Evolutionary conservation across 2,888 invertebrate genomes (phyloP).

Genomic region (Andrena bucephala): DNA sequence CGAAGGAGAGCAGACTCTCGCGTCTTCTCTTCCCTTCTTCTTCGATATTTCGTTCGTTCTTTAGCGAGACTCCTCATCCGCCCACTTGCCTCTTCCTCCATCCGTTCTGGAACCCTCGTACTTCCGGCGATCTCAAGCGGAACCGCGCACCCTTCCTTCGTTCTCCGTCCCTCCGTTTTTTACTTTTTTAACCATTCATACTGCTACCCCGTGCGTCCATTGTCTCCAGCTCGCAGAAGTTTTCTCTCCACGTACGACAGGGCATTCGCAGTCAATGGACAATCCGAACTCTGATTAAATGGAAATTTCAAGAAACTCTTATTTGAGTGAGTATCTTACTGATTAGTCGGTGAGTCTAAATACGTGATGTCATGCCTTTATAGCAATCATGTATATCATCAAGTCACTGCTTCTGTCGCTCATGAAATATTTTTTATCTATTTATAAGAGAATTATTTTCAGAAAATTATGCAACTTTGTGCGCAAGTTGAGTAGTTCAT

Average conservation of each 20-base stretch:
- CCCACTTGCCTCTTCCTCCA: conserved; percentile 52
- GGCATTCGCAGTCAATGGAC: too few species aligned
- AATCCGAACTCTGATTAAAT: too few species aligned
- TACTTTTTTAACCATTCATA: conserved; percentile 22
- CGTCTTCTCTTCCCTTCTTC: background rate
- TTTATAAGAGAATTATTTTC: too few species aligned
- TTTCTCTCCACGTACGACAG: background rate
- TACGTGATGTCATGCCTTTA: too few species aligned
- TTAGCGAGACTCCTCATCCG: conserved; percentile 47
- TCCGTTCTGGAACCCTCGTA: conserved; percentile 61
- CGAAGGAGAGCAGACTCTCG: background rate
- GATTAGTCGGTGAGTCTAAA: too few species aligned
- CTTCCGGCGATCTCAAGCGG: conserved; percentile 52
- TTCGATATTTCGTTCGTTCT: conserved; percentile 33
- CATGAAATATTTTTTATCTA: too few species aligned
- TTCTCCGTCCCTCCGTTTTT: conserved; percentile 1
- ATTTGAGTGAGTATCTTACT: too few species aligned
- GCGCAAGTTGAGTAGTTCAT: too few species aligned
- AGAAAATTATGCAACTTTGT: too few species aligned
- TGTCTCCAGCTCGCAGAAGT: background rate
- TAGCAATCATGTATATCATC: too few species aligned
- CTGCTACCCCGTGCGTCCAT: background rate
- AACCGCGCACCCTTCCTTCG: conserved; percentile 33
- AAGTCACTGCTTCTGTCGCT: too few species aligned
- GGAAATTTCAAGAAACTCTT: too few species aligned